Evolutionary conservation across 2,113 vertebrate genomes (phyloP), one percentile per base, ranked within the genome.

Genomic region (Hystrix cristata): DNA sequence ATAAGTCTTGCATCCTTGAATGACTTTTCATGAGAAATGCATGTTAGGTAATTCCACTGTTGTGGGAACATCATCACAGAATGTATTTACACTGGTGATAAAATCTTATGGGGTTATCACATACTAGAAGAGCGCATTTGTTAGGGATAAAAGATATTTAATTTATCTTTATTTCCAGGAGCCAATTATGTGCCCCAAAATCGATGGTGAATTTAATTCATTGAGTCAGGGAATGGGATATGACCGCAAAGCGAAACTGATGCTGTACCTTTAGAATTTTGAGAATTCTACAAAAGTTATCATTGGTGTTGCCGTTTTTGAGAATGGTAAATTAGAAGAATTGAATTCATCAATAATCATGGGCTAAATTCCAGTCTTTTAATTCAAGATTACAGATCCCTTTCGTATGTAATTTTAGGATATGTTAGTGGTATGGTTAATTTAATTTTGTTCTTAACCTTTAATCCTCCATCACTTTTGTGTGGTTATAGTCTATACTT

Each of bases 391-490:
- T 62, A 87, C 38, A 93, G 87, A 72, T 6, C 9, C 59, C 29
- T 80, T 91, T 59, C 43, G 86, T 53, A 65, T 53, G 6, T 90
- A 91, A 53, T 79, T 92, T 96, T 90, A 90, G 51, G 91, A 76
- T 74, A 86, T 87, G 29, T 16, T 92, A 57, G 67, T 79, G 46
- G 43, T 83, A 90, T 83, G 55, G 53, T 27, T 62, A 85, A 34
- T 64, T 92, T 81, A 94, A 59, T 59, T 14, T 59, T 84, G 14
- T 71, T 88, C 93, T 95, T 78, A 79, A 82, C 18, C 0, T 86
- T 96, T 86, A 87, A 64, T 96, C n/a, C 48, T 67, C 1, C 74
- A 53, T 78, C 81, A 91, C 18, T 95, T 91, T 82, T 83, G 74
- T 57, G 87, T 31, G 23, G 3, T 85, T 65, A 29, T 72, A 62